phyloP scores from a whole-genome alignment of 2,888 invertebrate genomes.

The Leistus spinibarbis region DNA sequence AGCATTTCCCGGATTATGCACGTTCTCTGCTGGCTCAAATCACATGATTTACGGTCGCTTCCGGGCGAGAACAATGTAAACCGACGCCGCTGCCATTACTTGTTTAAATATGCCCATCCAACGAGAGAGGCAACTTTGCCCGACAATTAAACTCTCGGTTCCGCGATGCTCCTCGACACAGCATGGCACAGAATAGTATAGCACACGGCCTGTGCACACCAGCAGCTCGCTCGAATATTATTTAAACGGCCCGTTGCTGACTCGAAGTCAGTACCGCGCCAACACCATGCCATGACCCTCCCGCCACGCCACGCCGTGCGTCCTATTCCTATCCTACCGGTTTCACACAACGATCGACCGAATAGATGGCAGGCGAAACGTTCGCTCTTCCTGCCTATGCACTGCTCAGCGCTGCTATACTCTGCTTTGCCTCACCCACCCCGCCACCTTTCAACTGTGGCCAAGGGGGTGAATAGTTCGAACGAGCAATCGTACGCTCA shows the following conservation, averaged over 20 bases:
- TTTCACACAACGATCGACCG: background rate
- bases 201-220: background rate
- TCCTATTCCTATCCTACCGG: background rate
- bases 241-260: slow-evolving; percentile 20
- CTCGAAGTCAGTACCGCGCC: slow-evolving; percentile 1
- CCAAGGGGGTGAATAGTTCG: background rate
- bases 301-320: background rate
- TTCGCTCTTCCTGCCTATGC: background rate
- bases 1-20: slow-evolving; percentile 36
- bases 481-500: background rate
- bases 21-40: slow-evolving; percentile 36
- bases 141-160: slow-evolving; percentile 37
- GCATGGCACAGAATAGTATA: background rate
- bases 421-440: background rate
- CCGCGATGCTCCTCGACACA: slow-evolving; percentile 15
- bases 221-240: slow-evolving; percentile 19
- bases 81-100: slow-evolving; percentile 45
- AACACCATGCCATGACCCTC: too few relatives aligned
- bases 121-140: slow-evolving; percentile 29
- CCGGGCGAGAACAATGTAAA: slow-evolving; percentile 44
- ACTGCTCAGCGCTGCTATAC: background rate
- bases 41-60: slow-evolving; percentile 32
- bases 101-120: slow-evolving; percentile 45
- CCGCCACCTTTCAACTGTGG: background rate
- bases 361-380: background rate